Evolutionary conservation across 2,888 invertebrate species (phyloP).

Genomic region (Augiades crinisus): DNA sequence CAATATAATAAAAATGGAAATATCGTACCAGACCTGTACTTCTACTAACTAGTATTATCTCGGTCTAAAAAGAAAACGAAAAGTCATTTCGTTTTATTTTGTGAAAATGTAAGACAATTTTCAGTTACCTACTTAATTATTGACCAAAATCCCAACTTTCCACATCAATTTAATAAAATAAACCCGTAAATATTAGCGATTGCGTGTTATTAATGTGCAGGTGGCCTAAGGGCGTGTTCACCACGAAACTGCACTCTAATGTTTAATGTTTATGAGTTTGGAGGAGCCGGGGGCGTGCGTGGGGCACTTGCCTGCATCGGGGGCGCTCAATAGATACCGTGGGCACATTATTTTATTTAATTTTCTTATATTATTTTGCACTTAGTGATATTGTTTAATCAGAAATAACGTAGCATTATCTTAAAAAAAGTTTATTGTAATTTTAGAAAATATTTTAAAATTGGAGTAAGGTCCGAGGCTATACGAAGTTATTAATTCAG

Average conservation of each 20-base stretch:
- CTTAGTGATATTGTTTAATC: constrained; percentile 8
- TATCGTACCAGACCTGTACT: constrained; percentile 12
- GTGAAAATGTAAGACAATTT: background rate
- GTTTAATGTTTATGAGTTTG: constrained; percentile 22
- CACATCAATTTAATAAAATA: too few relatives aligned
- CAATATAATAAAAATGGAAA: constrained; percentile 14
- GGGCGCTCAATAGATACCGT: too few relatives aligned
- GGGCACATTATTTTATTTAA: too few relatives aligned
- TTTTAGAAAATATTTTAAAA: too few relatives aligned
- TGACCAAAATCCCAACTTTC: too few relatives aligned
- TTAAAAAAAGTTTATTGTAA: too few relatives aligned
- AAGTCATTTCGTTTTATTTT: constrained; percentile 5
- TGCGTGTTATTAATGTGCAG: constrained; percentile 6
- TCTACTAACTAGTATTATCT: constrained; percentile 10
- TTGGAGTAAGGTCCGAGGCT: too few relatives aligned
- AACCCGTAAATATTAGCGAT: too few relatives aligned
- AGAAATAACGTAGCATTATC: too few relatives aligned
- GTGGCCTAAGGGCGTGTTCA: constrained; percentile 10
- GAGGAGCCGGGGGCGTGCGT: constrained; percentile 7
- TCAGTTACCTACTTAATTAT: too few relatives aligned
- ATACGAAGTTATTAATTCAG: too few relatives aligned
- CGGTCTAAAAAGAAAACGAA: constrained; percentile 1
- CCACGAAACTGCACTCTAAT: constrained; percentile 10
- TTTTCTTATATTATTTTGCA: constrained; percentile 14
- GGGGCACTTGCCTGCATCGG: constrained; percentile 13